Percentiles rank a stretch among this genome's conserved stretches.
phyloP scores from a whole-genome alignment of 2,797 vertebrate species.

The Alectoris magna region DNA sequence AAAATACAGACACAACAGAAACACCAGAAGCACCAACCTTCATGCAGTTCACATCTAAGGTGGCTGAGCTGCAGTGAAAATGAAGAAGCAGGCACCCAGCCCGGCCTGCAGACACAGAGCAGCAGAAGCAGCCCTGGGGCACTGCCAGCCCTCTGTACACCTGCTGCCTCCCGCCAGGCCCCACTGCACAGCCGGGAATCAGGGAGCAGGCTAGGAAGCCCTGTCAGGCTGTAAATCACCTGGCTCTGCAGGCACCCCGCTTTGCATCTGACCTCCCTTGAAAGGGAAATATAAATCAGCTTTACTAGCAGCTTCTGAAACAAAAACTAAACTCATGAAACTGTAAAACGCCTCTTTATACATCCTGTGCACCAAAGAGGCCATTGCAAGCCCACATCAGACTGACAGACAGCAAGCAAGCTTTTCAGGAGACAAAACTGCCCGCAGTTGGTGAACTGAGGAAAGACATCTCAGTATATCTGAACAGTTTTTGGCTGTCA shows the following conservation, averaged over 20 bases:
- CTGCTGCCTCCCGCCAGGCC: accelerated
- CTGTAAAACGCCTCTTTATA: conserved; percentile 55
- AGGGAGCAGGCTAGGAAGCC: accelerated
- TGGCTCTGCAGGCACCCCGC: neutral
- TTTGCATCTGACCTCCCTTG: conserved; percentile 25
- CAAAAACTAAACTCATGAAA: conserved; percentile 10
- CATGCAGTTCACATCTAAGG: too few species aligned
- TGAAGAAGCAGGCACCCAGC: neutral
- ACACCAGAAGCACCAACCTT: neutral
- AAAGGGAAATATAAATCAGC: conserved; percentile 53
- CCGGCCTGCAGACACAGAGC: neutral
- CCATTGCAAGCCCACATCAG: neutral
- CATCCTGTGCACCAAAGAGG: neutral
- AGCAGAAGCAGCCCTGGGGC: neutral
- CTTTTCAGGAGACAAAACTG: neutral
- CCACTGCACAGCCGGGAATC: neutral
- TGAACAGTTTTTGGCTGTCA: conserved; percentile 14
- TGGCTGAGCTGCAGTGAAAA: neutral
- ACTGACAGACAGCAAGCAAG: neutral
- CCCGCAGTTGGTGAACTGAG: neutral
- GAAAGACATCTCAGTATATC: neutral
- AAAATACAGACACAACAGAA: neutral
- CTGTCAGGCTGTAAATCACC: conserved; percentile 8
- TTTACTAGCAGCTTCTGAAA: conserved; percentile 67
- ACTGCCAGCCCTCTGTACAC: neutral